phyloP scores from a whole-genome alignment of 2,113 vertebrate species.

The Henicopernis longicauda region DNA sequence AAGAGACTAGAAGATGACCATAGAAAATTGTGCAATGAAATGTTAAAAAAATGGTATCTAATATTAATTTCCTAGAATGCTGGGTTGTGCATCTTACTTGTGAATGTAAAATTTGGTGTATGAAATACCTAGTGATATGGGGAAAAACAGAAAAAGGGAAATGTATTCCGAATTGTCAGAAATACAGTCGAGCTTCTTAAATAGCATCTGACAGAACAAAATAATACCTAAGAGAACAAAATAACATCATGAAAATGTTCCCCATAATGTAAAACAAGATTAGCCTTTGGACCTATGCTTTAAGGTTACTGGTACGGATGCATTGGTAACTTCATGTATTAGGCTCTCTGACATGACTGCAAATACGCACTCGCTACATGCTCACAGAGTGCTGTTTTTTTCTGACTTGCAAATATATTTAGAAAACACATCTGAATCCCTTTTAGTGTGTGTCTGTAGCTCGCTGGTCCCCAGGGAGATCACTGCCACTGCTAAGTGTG shows the following conservation, averaged over 20 bases:
- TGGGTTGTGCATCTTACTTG: neutral
- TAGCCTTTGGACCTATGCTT: neutral
- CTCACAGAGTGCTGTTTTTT: neutral
- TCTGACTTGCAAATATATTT: neutral
- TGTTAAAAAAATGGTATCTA: neutral
- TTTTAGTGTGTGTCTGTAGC: neutral
- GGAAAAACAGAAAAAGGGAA: neutral
- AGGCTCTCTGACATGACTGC: neutral
- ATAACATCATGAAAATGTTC: neutral
- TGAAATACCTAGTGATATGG: neutral
- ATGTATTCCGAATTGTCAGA: neutral
- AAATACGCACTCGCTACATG: fast-evolving
- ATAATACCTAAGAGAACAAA: neutral
- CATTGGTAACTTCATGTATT: neutral
- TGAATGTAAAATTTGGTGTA: neutral
- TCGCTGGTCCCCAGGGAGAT: neutral
- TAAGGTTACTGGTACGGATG: neutral
- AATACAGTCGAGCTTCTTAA: neutral
- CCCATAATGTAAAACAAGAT: neutral
- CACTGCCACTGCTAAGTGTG: neutral
- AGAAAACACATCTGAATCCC: neutral
- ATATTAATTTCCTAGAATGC: neutral
- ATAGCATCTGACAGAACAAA: neutral
- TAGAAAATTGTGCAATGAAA: neutral
- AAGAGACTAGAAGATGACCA: neutral